phyloP scores from a whole-genome alignment of 2,797 vertebrate species.

The Lacerta bilineata region DNA sequence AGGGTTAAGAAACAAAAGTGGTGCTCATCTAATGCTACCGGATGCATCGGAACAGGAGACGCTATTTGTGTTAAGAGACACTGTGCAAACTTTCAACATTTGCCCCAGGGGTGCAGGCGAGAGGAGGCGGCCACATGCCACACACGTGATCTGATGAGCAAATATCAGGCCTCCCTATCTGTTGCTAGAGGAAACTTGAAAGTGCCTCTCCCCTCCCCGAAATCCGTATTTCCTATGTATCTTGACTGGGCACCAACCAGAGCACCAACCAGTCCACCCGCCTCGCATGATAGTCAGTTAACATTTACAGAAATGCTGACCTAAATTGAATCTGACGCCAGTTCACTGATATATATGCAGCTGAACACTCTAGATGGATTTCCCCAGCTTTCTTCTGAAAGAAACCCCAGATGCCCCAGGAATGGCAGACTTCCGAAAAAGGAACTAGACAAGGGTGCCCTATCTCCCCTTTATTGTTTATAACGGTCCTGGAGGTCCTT shows the following conservation, averaged over 20 bases:
- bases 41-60: background rate
- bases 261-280: no score
- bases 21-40: background rate
- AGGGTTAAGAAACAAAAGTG: slow-evolving; percentile 43
- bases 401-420: no score
- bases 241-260: no score
- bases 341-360: background rate
- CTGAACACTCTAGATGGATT: no score
- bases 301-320: background rate
- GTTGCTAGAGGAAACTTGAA: background rate
- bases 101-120: no score
- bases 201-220: background rate
- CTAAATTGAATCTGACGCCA: background rate
- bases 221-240: background rate
- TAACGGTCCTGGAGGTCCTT: no score
- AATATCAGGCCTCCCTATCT: background rate
- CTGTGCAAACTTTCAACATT: background rate
- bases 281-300: background rate
- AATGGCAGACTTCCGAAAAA: background rate
- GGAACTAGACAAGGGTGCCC: no score
- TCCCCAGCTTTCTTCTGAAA: no score
- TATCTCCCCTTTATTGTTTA: no score
- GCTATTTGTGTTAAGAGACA: no score
- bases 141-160: background rate
- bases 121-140: background rate